Base-by-base conservation (phyloP, 2,888 invertebrate species). In the Tetragnatha montana region DNA sequence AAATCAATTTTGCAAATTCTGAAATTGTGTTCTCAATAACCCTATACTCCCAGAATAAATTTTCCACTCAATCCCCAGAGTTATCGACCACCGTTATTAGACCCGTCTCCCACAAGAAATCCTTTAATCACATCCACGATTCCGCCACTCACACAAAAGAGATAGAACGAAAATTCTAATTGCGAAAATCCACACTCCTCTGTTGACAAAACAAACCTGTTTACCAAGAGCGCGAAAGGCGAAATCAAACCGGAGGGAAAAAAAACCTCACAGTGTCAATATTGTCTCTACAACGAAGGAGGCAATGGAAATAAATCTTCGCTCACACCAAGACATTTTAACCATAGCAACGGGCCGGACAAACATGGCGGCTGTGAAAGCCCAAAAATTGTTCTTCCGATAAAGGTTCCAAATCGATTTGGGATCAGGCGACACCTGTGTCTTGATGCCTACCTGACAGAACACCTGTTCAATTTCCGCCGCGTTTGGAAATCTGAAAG, bases 341-440 rank as follows among this genome's bases (percentile, higher is more conserved):
- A 83, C 88, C 88, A 88, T 88, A 88, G 88, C 88, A 88, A 88
- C 88, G 83, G 79, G 22, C 69, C 60, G n/a, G 79, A 88, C 83
- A 88, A 86, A 73, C 69, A 79, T 70, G n/a, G 12, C 68, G n/a
- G 70, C 51, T 75, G 76, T n/a, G 81, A n/a, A 81, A 7, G 21
- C 50, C 82, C 50, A 73, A 86, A 86, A 86, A 86, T 86, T 80
- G 80, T 86, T 86, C 80, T 86, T 78, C 86, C 86, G 49, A 86
- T 86, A 86, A 70, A 73, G 22, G 22, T 35, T 35, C 8, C 49
- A 75, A 85, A 78, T 85, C 85, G 85, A 82, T 82, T 82, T 82
- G 74, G 22, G 82, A 74, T 74, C 60, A 60, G 19, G 74, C 49
- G 22, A 60, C 22, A 86, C 81, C 60, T 70, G 35, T 35, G 35